phyloP scores from a whole-genome alignment of 2,888 invertebrate species.

The Perizoma affinitatum region DNA sequence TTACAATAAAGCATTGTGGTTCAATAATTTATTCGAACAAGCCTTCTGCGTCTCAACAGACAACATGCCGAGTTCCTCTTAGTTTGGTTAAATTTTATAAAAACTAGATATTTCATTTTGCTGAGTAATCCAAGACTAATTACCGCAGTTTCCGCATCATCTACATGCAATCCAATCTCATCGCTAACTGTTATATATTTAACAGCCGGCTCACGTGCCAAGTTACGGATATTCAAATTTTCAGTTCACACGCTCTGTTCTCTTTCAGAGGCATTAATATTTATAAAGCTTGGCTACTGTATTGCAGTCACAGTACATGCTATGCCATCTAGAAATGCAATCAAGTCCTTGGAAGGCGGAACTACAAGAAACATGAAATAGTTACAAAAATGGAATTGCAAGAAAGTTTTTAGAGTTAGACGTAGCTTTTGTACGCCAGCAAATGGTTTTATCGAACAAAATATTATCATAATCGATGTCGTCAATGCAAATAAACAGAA shows the following conservation, averaged over 20 bases:
- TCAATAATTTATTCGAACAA: no score
- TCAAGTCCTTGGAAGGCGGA: constrained; percentile 29
- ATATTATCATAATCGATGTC: no score
- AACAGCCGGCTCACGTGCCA: constrained; percentile 60
- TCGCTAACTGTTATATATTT: constrained; percentile 14
- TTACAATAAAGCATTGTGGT: no score
- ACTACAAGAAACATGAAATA: constrained; percentile 5
- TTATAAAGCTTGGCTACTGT: constrained; percentile 53
- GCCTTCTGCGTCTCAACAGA: no score
- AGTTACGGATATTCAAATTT: constrained; percentile 78
- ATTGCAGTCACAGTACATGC: constrained; percentile 43
- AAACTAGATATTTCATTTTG: neutral
- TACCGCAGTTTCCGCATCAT: neutral
- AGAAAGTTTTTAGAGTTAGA: neutral
- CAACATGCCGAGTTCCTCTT: neutral
- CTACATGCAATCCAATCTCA: neutral
- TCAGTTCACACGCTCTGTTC: constrained; percentile 77
- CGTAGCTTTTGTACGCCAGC: no score
- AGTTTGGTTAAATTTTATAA: neutral
- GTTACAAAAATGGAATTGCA: neutral
- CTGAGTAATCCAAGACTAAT: neutral
- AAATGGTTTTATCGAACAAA: no score
- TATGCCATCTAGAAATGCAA: constrained; percentile 28
- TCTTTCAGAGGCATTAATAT: constrained; percentile 76
- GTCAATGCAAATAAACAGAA: no score